A percentile compares a stretch with the other conserved stretches of the same genome.
phyloP scores from a whole-genome alignment of 1,140 invertebrate genomes.

The Pseudomyrmex pallidus region DNA sequence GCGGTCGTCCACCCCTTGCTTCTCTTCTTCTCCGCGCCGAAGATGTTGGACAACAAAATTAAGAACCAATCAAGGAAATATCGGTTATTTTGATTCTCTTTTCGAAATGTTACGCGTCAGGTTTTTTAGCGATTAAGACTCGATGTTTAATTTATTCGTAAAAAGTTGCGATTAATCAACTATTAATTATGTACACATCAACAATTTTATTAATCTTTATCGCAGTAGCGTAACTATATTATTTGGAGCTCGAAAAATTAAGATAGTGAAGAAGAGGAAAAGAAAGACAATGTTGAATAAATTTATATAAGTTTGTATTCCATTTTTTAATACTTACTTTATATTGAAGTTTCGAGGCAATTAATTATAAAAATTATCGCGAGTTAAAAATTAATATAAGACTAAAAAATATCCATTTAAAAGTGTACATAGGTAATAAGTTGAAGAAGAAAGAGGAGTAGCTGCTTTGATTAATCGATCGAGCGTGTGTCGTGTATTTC shows the following conservation, averaged over 20 bases:
- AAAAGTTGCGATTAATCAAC: slow-evolving; percentile 2
- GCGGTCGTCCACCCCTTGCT: background rate
- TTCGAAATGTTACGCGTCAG: background rate
- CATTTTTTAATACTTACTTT: background rate
- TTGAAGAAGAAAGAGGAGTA: background rate
- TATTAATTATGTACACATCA: no score
- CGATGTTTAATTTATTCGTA: background rate
- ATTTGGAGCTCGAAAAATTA: background rate
- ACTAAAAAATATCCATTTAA: background rate
- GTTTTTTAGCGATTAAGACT: background rate
- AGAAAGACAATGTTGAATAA: background rate
- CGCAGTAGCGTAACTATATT: background rate
- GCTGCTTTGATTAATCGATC: slow-evolving; percentile 32
- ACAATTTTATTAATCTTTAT: background rate
- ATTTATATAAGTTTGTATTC: slow-evolving; percentile 2
- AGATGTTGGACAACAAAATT: slow-evolving; percentile 4
- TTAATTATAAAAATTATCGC: background rate
- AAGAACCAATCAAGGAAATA: background rate
- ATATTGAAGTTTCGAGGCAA: background rate
- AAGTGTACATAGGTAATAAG: background rate
- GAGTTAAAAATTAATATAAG: slow-evolving; percentile 1
- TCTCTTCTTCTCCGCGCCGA: background rate
- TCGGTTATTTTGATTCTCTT: background rate
- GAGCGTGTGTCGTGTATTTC: background rate
- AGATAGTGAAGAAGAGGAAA: background rate